Evolutionary conservation across 23 tunicate genomes (phyloP).

Genomic region (Ciona savignyi): DNA sequence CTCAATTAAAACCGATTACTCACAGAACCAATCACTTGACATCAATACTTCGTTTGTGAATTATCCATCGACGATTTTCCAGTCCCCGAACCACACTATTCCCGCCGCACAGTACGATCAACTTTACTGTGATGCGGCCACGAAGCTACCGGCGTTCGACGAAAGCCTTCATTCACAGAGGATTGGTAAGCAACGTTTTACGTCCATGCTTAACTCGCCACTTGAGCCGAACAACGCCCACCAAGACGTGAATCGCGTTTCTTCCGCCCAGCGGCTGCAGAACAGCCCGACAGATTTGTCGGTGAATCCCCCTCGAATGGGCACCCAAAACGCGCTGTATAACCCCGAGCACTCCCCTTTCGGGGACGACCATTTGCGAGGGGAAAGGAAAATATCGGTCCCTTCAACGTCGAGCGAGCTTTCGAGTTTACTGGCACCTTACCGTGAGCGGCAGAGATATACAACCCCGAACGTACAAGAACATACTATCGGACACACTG

Average conservation of each 20-base stretch:
- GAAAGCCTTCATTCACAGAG: background rate
- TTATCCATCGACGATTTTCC: background rate
- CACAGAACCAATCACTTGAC: background rate
- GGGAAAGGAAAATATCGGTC: constrained; percentile 22
- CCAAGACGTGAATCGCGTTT: background rate
- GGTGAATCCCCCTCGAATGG: constrained; percentile 28
- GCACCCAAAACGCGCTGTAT: constrained; percentile 1
- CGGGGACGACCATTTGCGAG: constrained; percentile 14
- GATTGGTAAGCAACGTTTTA: constrained; percentile 17
- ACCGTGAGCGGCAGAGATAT: constrained; percentile 8
- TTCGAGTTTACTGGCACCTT: constrained; percentile 25
- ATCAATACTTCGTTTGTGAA: background rate
- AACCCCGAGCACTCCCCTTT: constrained; percentile 17
- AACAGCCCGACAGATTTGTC: constrained; percentile 54
- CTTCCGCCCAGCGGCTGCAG: constrained; percentile 26
- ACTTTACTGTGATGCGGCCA: background rate
- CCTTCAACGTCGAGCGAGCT: background rate
- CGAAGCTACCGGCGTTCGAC: background rate
- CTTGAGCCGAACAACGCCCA: background rate
- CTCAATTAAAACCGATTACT: background rate
- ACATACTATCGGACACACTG: background rate
- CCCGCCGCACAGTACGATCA: background rate
- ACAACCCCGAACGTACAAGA: background rate
- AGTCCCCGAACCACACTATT: background rate
- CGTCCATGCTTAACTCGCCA: constrained; percentile 51